These are phyloP conservation scores for Cydia pomonella DNA, from an alignment of 1,140 invertebrate species.

Conservation along the genomic window DNA sequence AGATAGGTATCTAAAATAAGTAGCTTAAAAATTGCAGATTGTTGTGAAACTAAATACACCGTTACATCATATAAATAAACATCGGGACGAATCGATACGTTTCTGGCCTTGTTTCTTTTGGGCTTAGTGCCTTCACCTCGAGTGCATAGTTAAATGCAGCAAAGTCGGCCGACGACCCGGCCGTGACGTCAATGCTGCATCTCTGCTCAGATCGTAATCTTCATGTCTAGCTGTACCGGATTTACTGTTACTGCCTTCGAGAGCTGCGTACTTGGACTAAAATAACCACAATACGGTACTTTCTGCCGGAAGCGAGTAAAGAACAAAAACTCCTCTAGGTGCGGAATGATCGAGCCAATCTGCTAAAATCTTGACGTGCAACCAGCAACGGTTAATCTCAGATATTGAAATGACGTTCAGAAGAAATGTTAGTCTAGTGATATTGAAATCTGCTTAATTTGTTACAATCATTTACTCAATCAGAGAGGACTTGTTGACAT, in stretches of 20 bases:
- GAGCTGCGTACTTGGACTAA: slow-evolving; percentile 16
- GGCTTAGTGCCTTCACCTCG: slow-evolving; percentile 22
- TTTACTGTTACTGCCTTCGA: slow-evolving; percentile 33
- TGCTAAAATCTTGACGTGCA: not conserved
- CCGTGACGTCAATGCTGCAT: slow-evolving; percentile 30
- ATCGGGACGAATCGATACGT: not conserved
- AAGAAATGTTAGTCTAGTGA: too few species aligned
- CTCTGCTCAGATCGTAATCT: slow-evolving; percentile 31
- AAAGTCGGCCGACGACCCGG: slow-evolving; percentile 18
- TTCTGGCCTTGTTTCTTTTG: not conserved
- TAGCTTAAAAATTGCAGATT: not conserved
- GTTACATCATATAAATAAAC: not conserved
- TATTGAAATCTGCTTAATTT: too few species aligned
- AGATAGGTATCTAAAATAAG: too few species aligned
- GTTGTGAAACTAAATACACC: not conserved
- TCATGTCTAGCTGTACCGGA: slow-evolving; percentile 26
- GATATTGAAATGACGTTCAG: too few species aligned
- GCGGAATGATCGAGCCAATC: not conserved
- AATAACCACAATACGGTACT: slow-evolving; percentile 21
- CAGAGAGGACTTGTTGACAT: too few species aligned
- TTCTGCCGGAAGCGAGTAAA: not conserved
- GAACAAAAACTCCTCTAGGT: not conserved
- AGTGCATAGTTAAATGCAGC: slow-evolving; percentile 32
- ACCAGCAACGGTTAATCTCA: not conserved
- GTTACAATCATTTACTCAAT: too few species aligned